Percentiles rank a stretch among this genome's conserved stretches.
Conservation (phyloP, 2,113 vertebrate species). For the Alosa alosa region DNA sequence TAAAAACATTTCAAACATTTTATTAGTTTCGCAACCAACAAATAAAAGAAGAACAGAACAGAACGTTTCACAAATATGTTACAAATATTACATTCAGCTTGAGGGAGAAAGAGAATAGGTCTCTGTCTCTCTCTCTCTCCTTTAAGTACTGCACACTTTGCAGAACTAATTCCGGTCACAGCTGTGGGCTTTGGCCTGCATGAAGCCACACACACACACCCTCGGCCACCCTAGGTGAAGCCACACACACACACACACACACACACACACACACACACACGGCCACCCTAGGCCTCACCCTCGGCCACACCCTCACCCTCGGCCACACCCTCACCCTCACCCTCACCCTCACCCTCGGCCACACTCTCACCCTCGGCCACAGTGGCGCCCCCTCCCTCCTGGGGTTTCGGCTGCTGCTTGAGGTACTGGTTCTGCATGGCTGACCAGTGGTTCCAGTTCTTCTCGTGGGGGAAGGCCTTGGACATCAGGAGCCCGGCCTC, state of each 20-base stretch:
- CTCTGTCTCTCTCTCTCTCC: no score
- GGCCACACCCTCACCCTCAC: not conserved
- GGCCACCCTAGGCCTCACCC: not conserved
- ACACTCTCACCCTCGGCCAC: not conserved
- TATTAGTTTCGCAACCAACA: not conserved
- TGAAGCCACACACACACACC: no score
- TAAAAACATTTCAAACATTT: not conserved
- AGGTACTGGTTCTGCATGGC: conserved; percentile 56
- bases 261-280: not conserved
- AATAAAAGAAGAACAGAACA: not conserved
- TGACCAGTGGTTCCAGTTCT: conserved; percentile 84
- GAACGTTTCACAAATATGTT: no score
- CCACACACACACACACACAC: not conserved
- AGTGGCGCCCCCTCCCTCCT: no score
- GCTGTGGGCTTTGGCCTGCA: no score
- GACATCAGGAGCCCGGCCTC: conserved; percentile 82
- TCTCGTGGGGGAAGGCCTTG: conserved; percentile 80
- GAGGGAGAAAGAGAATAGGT: not conserved
- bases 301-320: not conserved
- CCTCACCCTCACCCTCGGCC: no score
- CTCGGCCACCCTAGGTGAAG: no score
- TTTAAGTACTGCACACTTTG: no score
- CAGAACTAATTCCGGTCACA: no score
- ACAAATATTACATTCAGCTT: not conserved
- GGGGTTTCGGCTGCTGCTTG: not conserved